Evolutionary conservation across 2,113 vertebrate species (phyloP).

Genomic region (Loxodonta africana): DNA sequence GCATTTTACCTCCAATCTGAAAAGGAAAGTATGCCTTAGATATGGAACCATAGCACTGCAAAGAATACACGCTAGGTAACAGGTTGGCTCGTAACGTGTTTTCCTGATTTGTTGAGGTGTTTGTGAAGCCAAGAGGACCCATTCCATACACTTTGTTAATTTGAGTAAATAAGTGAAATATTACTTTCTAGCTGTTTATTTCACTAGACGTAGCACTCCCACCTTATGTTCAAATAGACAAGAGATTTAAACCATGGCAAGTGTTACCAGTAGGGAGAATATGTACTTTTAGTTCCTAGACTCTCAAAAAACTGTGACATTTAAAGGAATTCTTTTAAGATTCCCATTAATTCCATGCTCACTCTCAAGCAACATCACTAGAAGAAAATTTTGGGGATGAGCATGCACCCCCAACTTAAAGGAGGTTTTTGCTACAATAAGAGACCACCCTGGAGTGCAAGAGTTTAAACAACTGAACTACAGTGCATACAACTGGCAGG

Average conservation of each 20-base stretch:
- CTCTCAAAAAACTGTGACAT: background rate
- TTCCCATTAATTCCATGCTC: background rate
- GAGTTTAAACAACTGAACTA: background rate
- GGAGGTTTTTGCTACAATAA: slow-evolving; percentile 6
- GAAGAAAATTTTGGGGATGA: background rate
- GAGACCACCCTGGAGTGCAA: background rate
- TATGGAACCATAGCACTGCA: background rate
- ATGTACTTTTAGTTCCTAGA: background rate
- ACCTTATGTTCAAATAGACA: background rate
- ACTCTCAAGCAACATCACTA: slow-evolving; percentile 4
- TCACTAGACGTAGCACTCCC: background rate
- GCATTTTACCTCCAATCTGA: slow-evolving; percentile 6
- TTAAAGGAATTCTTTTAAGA: slow-evolving; percentile 20
- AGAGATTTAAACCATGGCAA: background rate
- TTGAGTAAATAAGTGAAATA: background rate
- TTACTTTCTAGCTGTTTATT: background rate
- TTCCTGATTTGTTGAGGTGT: background rate
- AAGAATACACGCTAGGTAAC: background rate
- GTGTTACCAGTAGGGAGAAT: background rate
- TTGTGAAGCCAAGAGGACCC: background rate
- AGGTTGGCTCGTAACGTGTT: background rate
- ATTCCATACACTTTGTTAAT: background rate
- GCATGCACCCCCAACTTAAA: background rate
- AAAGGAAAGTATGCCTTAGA: background rate
- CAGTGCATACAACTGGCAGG: background rate